These are phyloP conservation scores for Chunga burmeisteri DNA, from an alignment of 2,113 vertebrate genomes.

Conservation along the genomic window DNA sequence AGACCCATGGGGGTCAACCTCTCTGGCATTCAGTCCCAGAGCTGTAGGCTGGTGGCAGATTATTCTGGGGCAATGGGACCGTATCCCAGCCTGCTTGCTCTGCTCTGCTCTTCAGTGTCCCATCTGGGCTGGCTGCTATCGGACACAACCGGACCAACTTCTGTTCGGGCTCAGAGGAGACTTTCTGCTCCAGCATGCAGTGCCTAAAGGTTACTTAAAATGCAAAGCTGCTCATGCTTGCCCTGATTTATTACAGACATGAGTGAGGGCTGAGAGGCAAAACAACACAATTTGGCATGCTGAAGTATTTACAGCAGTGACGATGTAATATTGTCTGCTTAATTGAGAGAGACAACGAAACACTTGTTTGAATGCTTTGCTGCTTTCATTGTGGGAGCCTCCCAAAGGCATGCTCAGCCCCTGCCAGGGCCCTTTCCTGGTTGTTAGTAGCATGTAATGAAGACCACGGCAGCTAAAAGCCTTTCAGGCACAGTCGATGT, in stretches of 20 bases:
- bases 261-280: not conserved
- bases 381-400: not conserved
- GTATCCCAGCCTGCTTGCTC: not conserved
- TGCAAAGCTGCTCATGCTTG: not conserved
- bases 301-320: not conserved
- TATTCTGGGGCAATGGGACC: not conserved
- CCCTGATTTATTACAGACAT: not conserved
- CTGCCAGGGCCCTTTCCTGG: not conserved
- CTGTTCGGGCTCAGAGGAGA: not conserved
- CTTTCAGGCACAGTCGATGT: not conserved
- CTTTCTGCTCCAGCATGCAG: not conserved
- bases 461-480: not conserved
- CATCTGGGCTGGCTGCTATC: accelerated
- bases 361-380: not conserved
- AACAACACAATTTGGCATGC: not conserved
- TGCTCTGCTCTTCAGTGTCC: not conserved
- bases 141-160: not conserved
- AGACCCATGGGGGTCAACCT: not conserved
- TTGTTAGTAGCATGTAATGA: not conserved
- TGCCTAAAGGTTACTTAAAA: not conserved
- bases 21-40: not conserved
- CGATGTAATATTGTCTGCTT: not conserved
- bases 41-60: not conserved
- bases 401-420: accelerated
- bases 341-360: slow-evolving; percentile 1